Conservation (phyloP, 2,797 vertebrate species). For the Parauchenoglanis punctatus region DNA sequence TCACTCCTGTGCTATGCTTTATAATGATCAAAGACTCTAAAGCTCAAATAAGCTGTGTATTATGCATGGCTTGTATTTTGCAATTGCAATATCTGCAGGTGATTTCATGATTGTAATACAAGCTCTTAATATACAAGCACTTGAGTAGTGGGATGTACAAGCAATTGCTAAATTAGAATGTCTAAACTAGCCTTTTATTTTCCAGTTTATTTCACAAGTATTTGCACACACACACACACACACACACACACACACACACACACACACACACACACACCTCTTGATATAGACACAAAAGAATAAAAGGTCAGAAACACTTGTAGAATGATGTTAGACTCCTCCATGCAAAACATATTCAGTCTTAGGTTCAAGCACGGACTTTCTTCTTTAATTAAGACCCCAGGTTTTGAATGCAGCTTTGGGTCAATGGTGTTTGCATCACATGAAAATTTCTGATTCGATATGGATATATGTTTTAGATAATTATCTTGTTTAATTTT, state of each 20-base stretch:
- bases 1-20: background rate
- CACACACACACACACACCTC: background rate
- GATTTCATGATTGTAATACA: background rate
- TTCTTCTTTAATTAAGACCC: background rate
- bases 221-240: background rate
- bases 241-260: conserved; percentile 1
- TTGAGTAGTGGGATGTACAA: background rate
- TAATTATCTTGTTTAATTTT: background rate
- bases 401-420: background rate
- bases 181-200: background rate
- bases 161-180: background rate
- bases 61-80: background rate
- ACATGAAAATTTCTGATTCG: background rate
- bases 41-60: too few species aligned
- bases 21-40: background rate
- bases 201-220: background rate
- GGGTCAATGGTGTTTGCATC: background rate
- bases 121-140: background rate
- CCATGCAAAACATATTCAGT: background rate
- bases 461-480: background rate
- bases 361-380: background rate
- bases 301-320: background rate
- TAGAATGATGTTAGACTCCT: background rate
- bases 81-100: background rate
- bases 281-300: background rate